A percentile compares a stretch with the other conserved stretches of the same genome.
These are phyloP conservation scores for Stigmatopora nigra DNA, from an alignment of 2,113 vertebrate species.

Conservation along the genomic window DNA sequence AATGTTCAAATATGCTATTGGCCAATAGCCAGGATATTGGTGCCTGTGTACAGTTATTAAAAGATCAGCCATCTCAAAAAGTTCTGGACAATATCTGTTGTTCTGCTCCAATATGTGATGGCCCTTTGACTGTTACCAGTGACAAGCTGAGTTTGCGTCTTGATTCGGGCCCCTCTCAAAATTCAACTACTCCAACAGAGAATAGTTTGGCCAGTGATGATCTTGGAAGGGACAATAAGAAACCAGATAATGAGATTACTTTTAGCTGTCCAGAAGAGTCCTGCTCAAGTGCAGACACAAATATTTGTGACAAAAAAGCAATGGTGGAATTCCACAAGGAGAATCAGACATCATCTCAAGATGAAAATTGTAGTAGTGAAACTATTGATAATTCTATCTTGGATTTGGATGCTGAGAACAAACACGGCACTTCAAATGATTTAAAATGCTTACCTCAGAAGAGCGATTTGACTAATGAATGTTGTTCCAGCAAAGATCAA, in stretches of 20 bases:
- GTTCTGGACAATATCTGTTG: slow-evolving; percentile 1
- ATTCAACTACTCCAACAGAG: slow-evolving; percentile 10
- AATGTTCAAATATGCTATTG: slow-evolving; percentile 8
- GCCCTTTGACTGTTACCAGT: slow-evolving; percentile 9
- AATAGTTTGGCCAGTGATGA: not conserved
- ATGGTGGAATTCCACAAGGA: slow-evolving; percentile 3
- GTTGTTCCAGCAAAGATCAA: slow-evolving; percentile 2
- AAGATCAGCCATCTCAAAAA: slow-evolving; percentile 20
- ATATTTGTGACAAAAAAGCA: slow-evolving; percentile 7
- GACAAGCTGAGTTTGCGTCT: slow-evolving; percentile 29
- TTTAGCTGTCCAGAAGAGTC: not conserved
- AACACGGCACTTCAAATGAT: slow-evolving; percentile 29
- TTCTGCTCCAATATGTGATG: slow-evolving; percentile 2
- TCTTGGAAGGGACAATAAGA: not conserved
- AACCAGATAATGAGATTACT: slow-evolving; percentile 28
- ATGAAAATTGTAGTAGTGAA: not conserved
- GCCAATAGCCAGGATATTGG: slow-evolving; percentile 10
- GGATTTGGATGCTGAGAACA: slow-evolving; percentile 4
- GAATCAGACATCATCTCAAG: not conserved
- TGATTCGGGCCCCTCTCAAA: slow-evolving; percentile 36
- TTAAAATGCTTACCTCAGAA: slow-evolving; percentile 30
- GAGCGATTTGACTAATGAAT: not conserved
- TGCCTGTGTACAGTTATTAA: slow-evolving; percentile 8
- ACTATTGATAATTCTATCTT: slow-evolving; percentile 1
- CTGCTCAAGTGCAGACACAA: not conserved